phyloP scores from a whole-genome alignment of 2,888 invertebrate species.

The Melinaea menophilus region DNA sequence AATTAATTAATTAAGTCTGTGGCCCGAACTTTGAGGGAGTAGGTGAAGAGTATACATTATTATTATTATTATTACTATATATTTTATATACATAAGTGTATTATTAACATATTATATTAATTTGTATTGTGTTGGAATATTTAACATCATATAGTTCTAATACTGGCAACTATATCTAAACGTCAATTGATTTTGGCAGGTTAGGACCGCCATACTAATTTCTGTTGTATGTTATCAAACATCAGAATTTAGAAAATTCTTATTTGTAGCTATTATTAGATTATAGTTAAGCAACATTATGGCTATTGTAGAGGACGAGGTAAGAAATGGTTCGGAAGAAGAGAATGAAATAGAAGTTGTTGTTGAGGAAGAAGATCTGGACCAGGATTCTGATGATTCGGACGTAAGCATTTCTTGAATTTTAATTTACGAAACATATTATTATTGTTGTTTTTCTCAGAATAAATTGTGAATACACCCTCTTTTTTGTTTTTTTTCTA shows the following conservation, averaged over 20 bases:
- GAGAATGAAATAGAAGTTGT: constrained; percentile 71
- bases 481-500: constrained; percentile 1
- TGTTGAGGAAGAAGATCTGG: constrained; percentile 65
- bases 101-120: no score
- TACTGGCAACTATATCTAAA: constrained; percentile 12
- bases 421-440: constrained; percentile 14
- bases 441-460: neutral
- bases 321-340: constrained; percentile 68
- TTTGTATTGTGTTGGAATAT: no score
- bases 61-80: no score
- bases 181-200: constrained; percentile 30
- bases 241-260: constrained; percentile 31
- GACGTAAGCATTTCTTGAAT: constrained; percentile 51
- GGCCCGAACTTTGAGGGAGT: no score
- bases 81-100: no score
- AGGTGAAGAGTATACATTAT: no score
- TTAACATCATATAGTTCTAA: neutral
- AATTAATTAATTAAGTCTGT: no score
- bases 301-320: constrained; percentile 73
- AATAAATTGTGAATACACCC: neutral
- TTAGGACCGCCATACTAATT: constrained; percentile 40
- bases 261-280: constrained; percentile 33
- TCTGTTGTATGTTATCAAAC: constrained; percentile 57
- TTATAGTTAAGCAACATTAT: constrained; percentile 45
- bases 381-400: constrained; percentile 68